Percentiles rank a stretch among this genome's conserved stretches.
Conservation (phyloP, 2,113 vertebrate species). For the Neoarius graeffei region DNA sequence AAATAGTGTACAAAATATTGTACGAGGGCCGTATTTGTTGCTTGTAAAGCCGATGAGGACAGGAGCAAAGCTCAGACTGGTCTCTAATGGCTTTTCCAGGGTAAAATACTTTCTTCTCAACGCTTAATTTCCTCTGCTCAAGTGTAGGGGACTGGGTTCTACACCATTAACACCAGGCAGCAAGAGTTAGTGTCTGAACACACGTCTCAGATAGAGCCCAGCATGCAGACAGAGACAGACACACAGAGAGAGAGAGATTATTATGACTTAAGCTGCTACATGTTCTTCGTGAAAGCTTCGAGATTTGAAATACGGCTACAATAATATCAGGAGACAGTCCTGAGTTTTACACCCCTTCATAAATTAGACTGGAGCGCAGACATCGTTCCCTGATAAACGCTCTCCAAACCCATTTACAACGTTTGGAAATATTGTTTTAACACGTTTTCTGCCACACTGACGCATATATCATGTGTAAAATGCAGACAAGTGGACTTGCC, state of each 20-base stretch:
- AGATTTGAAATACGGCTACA: constrained; percentile 69
- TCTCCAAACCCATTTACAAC: constrained; percentile 53
- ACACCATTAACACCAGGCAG: constrained; percentile 63
- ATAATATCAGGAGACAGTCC: constrained; percentile 69
- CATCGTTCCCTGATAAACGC: constrained; percentile 60
- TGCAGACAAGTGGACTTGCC: constrained; percentile 8
- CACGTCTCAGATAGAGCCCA: constrained; percentile 45
- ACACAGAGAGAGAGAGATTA: constrained; percentile 56
- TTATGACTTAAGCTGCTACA: constrained; percentile 53
- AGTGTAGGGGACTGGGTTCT: constrained; percentile 62
- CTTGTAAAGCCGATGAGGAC: constrained; percentile 38
- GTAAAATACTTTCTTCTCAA: constrained; percentile 69
- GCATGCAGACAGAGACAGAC: constrained; percentile 8
- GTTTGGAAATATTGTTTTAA: constrained; percentile 65
- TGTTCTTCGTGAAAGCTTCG: constrained; percentile 65
- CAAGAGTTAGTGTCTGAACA: constrained; percentile 59
- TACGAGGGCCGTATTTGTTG: constrained; percentile 37
- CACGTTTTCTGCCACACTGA: constrained; percentile 57
- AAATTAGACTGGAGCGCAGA: constrained; percentile 61
- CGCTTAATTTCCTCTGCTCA: constrained; percentile 67
- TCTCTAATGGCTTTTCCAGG: constrained; percentile 71
- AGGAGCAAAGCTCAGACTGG: constrained; percentile 45
- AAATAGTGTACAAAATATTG: constrained; percentile 36
- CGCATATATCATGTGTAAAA: constrained; percentile 58
- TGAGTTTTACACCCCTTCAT: constrained; percentile 62